Evolutionary conservation across 2,113 vertebrate species (phyloP).

Genomic region (Narcine bancroftii): DNA sequence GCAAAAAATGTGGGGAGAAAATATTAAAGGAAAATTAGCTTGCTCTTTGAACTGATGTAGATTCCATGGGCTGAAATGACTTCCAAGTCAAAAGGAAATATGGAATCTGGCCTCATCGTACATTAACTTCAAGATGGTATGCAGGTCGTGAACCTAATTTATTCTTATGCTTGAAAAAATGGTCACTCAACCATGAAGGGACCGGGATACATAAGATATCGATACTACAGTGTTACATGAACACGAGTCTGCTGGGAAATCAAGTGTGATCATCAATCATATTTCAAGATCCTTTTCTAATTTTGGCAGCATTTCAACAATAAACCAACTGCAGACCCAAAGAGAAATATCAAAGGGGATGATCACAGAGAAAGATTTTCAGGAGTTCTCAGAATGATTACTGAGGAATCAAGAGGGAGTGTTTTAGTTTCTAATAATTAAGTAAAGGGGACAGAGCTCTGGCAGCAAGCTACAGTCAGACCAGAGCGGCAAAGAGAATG

Average conservation of each 20-base stretch:
- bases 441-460: not conserved
- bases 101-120: too few species aligned
- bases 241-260: not conserved
- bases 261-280: not conserved
- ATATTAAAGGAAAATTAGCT: too few species aligned
- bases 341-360: not conserved
- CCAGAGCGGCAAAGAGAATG: not conserved
- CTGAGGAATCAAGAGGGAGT: not conserved
- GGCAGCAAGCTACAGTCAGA: not conserved
- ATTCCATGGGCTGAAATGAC: too few species aligned
- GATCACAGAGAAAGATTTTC: not conserved
- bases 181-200: not conserved
- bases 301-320: not conserved
- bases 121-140: too few species aligned
- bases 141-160: too few species aligned
- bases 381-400: not conserved
- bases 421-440: not conserved
- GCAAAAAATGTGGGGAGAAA: too few species aligned
- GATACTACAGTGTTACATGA: not conserved
- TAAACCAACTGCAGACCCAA: not conserved
- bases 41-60: too few species aligned
- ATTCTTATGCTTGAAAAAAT: not conserved
- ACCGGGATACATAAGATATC: not conserved
- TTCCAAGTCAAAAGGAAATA: too few species aligned
- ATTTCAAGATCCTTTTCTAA: not conserved